Percentiles rank a stretch among this genome's conserved stretches.
Conservation (phyloP, 2,888 invertebrate species). For the Seira ritae region DNA sequence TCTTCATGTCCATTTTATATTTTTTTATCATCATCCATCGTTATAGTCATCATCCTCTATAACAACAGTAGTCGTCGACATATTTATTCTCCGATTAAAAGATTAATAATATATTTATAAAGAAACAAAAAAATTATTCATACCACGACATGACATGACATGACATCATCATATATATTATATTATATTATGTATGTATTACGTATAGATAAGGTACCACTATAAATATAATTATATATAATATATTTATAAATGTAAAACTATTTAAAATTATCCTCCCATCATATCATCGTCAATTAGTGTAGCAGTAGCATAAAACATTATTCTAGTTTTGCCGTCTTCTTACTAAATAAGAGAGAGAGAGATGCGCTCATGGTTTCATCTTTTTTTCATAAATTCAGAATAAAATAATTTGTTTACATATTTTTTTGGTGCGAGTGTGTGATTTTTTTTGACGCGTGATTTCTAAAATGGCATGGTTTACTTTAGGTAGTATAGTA, state of each 20-base stretch:
- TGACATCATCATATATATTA: no score
- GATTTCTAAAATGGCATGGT: constrained; percentile 8
- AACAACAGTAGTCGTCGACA: constrained; percentile 19
- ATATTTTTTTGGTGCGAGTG: constrained; percentile 16
- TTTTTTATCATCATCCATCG: no score
- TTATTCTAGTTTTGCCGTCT: constrained; percentile 2
- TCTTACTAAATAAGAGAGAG: background rate
- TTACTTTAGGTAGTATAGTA: background rate
- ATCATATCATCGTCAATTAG: background rate
- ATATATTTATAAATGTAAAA: constrained; percentile 7
- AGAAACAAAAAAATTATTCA: background rate
- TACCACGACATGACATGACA: background rate
- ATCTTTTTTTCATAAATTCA: constrained; percentile 2
- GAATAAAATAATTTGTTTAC: constrained; percentile 6
- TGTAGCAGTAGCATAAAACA: constrained; percentile 7
- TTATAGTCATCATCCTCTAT: constrained; percentile 6
- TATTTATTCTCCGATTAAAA: background rate
- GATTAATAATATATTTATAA: constrained; percentile 16
- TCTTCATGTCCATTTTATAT: no score
- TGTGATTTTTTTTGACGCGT: background rate
- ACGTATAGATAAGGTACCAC: constrained; percentile 20
- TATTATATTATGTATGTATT: no score
- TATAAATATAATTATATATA: background rate
- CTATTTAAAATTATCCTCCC: constrained; percentile 8
- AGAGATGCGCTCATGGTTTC: constrained; percentile 18